Percentiles rank a stretch among this genome's conserved stretches.
Evolutionary conservation across 2,797 vertebrate genomes (phyloP).

Genomic region (Acanthiza pusilla): DNA sequence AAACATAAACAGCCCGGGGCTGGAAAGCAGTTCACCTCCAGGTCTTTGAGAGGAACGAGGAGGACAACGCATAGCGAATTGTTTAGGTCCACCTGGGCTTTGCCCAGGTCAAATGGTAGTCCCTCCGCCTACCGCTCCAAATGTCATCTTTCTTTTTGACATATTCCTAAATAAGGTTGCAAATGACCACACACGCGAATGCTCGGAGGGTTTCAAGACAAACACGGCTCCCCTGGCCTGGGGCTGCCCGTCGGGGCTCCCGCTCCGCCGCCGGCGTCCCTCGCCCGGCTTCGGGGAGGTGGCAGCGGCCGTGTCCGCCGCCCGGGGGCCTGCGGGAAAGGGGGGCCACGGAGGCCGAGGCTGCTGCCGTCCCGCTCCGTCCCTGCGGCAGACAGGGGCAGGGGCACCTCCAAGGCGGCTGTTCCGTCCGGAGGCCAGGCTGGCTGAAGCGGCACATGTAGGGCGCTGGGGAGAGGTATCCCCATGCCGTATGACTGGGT

Average conservation of each 20-base stretch:
- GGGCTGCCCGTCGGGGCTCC: not conserved
- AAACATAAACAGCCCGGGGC: conserved; percentile 79
- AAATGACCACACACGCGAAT: not conserved
- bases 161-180: not conserved
- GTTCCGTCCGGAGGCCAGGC: not conserved
- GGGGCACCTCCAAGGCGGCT: not conserved
- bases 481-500: not conserved
- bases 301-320: not conserved
- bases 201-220: not conserved
- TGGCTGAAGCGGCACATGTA: not conserved
- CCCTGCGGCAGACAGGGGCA: not conserved
- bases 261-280: not conserved
- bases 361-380: not conserved
- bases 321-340: not conserved
- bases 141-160: conserved; percentile 44
- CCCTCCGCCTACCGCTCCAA: not conserved
- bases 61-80: conserved; percentile 58
- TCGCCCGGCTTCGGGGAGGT: not conserved
- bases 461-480: not conserved
- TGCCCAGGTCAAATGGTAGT: conserved; percentile 48
- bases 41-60: conserved; percentile 76
- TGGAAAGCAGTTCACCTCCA: conserved; percentile 83
- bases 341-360: not conserved
- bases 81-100: conserved; percentile 74
- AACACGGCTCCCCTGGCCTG: not conserved